phyloP scores from a whole-genome alignment of 2,888 invertebrate genomes.

The Erebia aethiops region DNA sequence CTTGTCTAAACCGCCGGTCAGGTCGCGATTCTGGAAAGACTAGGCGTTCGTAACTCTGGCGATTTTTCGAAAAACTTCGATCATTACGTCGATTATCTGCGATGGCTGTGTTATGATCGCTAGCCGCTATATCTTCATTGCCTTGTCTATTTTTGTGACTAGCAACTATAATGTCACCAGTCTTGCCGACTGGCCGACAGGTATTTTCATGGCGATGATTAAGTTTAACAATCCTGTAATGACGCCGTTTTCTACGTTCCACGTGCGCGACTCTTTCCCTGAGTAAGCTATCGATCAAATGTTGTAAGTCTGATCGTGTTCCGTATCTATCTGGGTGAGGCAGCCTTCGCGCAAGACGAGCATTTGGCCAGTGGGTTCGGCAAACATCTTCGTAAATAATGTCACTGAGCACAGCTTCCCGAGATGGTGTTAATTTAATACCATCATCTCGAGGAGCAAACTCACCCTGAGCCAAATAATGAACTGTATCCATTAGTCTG shows the following conservation, averaged over 20 bases:
- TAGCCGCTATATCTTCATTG: constrained; percentile 53
- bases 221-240: constrained; percentile 74
- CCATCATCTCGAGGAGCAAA: constrained; percentile 78
- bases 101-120: constrained; percentile 58
- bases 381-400: constrained; percentile 80
- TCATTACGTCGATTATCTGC: constrained; percentile 53
- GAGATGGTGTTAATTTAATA: constrained; percentile 73
- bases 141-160: constrained; percentile 68
- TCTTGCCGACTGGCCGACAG: constrained; percentile 70
- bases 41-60: constrained; percentile 60
- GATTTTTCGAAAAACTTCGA: constrained; percentile 48
- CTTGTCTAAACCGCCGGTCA: constrained; percentile 49
- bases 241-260: constrained; percentile 71
- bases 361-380: constrained; percentile 76
- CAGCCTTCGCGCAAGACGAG: constrained; percentile 65
- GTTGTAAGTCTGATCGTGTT: constrained; percentile 68
- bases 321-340: constrained; percentile 62
- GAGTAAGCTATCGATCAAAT: constrained; percentile 70
- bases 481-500: constrained; percentile 76
- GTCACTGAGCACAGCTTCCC: constrained; percentile 77
- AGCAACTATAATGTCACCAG: constrained; percentile 77
- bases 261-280: constrained; percentile 74
- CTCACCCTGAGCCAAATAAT: constrained; percentile 78
- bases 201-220: constrained; percentile 70
- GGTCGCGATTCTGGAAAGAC: constrained; percentile 48